Percentiles rank a stretch among this genome's conserved stretches.
These are phyloP conservation scores for Apogon hyalosoma DNA, from an alignment of 2,797 vertebrate genomes.

Conservation along the genomic window DNA sequence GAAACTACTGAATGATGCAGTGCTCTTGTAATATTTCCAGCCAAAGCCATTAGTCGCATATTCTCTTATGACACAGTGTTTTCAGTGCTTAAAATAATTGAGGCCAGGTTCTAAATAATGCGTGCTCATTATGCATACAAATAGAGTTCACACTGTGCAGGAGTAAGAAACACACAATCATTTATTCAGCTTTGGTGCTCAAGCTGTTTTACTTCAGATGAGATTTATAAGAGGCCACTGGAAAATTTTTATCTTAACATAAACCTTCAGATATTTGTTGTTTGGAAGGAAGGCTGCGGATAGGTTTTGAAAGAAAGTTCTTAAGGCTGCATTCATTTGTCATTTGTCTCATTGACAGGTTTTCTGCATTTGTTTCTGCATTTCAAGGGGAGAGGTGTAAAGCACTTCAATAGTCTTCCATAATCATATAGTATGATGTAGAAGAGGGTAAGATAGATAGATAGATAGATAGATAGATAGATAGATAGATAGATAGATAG, in stretches of 20 bases:
- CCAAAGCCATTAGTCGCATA: slow-evolving; percentile 48
- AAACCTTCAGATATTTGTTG: slow-evolving; percentile 32
- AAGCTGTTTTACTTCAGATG: slow-evolving; percentile 32
- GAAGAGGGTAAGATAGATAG: too few species aligned
- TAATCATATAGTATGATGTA: too few species aligned
- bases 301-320: slow-evolving; percentile 10
- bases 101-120: slow-evolving; percentile 51
- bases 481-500: background rate
- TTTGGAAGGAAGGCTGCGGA: slow-evolving; percentile 35
- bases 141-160: slow-evolving; percentile 33
- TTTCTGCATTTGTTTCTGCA: too few species aligned
- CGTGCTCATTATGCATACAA: slow-evolving; percentile 50
- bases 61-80: slow-evolving; percentile 42
- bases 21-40: slow-evolving; percentile 17
- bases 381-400: too few species aligned
- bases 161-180: slow-evolving; percentile 12
- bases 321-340: slow-evolving; percentile 25
- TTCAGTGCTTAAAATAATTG: slow-evolving; percentile 46
- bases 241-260: slow-evolving; percentile 15
- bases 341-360: background rate
- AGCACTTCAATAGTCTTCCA: too few species aligned
- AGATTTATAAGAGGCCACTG: slow-evolving; percentile 28
- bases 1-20: slow-evolving; percentile 6
- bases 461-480: background rate
- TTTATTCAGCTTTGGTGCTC: slow-evolving; percentile 34